Evolutionary conservation across 2,888 invertebrate genomes (phyloP), one percentile per base, ranked within the genome.

Genomic region (Melikaiella ostensackeni): DNA sequence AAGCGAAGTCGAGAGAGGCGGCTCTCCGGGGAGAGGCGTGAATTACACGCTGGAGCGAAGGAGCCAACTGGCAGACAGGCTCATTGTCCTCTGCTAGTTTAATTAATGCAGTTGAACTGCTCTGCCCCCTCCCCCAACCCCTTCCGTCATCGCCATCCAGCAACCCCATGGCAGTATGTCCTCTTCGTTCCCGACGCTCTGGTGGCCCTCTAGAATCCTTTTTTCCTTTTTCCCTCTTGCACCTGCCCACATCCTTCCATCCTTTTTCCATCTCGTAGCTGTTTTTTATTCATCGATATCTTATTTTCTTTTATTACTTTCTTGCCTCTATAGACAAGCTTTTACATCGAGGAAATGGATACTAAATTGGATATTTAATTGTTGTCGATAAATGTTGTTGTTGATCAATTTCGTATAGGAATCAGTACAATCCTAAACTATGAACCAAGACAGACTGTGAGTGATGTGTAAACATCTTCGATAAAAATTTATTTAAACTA

Each of bases 51-150:
- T 50, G 64, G n/a, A 76, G 64, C 76, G 64, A 81, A 77, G 73
- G 76, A 78, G 79, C 74, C 80, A 86, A 85, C 84, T 84, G 80
- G 84, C 84, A 83, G 84, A 85, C 87, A 89, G 88, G 87, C 89
- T 90, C 89, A 90, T 90, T 90, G 90, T 91, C 89, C 89, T 89
- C 88, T 85, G 87, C 89, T 89, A 88, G 89, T 90, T 90, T 91
- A 91, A 91, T 91, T 91, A 70, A 70, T 70, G 70, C 70, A 70
- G 70, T 70, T 70, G 46, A 70, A 70, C 46, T 70, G 70, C 30
- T 70, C 46, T 46, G 70, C 19, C 50, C 6, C 30, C 19, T 6
- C 30, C 30, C 27, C 27, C 46, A 5, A 4, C 16, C 8, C 66
- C 46, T 11, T 61, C 8, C 57, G 24, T 57, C 57, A 38, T n/a